phyloP scores from a whole-genome alignment of 2,113 vertebrate species.

The Rhineura floridana region DNA sequence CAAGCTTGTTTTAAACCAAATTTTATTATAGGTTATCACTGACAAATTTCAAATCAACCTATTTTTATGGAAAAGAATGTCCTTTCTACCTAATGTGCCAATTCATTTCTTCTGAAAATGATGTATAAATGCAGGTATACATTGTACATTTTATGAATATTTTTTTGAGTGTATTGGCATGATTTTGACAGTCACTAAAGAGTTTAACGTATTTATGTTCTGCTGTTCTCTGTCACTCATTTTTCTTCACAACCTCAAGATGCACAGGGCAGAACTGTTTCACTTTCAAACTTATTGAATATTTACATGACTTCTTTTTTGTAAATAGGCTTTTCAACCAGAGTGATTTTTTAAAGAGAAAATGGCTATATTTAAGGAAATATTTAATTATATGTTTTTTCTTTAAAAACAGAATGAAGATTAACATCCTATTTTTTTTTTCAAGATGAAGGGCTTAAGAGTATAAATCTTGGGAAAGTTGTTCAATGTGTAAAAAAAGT shows the following conservation, averaged over 20 bases:
- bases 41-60: slow-evolving; percentile 59
- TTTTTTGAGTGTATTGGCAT: slow-evolving; percentile 57
- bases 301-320: slow-evolving; percentile 56
- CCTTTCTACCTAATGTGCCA: slow-evolving; percentile 63
- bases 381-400: slow-evolving; percentile 77
- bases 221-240: slow-evolving; percentile 31
- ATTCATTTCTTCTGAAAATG: slow-evolving; percentile 40
- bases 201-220: slow-evolving; percentile 54
- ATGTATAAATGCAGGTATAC: slow-evolving; percentile 53
- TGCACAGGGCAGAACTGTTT: slow-evolving; percentile 56
- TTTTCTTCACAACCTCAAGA: slow-evolving; percentile 62
- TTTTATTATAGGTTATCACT: slow-evolving; percentile 51
- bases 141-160: slow-evolving; percentile 52
- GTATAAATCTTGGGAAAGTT: slow-evolving; percentile 55
- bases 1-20: slow-evolving; percentile 63
- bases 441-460: slow-evolving; percentile 51
- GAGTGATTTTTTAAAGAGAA: slow-evolving; percentile 63
- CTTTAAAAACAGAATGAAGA: slow-evolving; percentile 61
- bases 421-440: slow-evolving; percentile 65
- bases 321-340: slow-evolving; percentile 41
- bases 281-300: slow-evolving; percentile 63
- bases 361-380: slow-evolving; percentile 73
- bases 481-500: slow-evolving; percentile 43
- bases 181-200: slow-evolving; percentile 57
- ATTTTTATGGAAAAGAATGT: slow-evolving; percentile 64